Evolutionary conservation across 2,113 vertebrate species (phyloP), one percentile per base, ranked within the genome.

Genomic region (Halcyon malimbica): DNA sequence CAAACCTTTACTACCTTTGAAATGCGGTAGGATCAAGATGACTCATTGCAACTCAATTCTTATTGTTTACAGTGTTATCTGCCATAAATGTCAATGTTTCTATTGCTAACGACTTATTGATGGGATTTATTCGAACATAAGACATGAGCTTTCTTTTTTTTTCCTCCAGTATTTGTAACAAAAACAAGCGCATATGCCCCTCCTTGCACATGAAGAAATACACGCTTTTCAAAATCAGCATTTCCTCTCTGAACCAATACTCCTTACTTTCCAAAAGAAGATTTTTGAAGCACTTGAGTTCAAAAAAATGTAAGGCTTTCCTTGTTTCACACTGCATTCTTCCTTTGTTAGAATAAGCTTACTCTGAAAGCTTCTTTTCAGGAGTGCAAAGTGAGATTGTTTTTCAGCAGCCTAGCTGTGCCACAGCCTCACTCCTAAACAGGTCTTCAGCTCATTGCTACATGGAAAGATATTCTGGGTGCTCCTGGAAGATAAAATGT

Each of bases 221-320:
- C 25, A 67, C 10, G 51, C 4, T 46, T 67, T 0, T 14, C 16
- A 79, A 28, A 75, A 31, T 25, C 59, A 53, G 1, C 4, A 0
- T 25, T 3, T 33, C 15, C 5, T 67, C 41, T 35, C 65, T 74
- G 46, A 19, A 44, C 11, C 69, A 82, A 44, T 92, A 78, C 16
- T 51, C 63, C 33, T 84, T n/a, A 14, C 9, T 50, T 81, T 70
- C 59, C 65, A 48, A 65, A 89, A 69, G 83, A 21, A 31, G 31
- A 37, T 10, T 69, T 67, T 6, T 74, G 46, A 63, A 91, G n/a
- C 8, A 24, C 21, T 65, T 51, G 64, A 87, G 21, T 29, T 67
- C 17, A 89, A 51, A 83, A 73, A 75, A 68, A 65, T 25, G 18
- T 13, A 69, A 33, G 33, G 33, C 21, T 44, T 25, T 4, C 7